A percentile compares a stretch with the other conserved stretches of the same genome.
These are phyloP conservation scores for Ctenodactylus gundi DNA, from an alignment of 2,113 vertebrate genomes.

Conservation along the genomic window DNA sequence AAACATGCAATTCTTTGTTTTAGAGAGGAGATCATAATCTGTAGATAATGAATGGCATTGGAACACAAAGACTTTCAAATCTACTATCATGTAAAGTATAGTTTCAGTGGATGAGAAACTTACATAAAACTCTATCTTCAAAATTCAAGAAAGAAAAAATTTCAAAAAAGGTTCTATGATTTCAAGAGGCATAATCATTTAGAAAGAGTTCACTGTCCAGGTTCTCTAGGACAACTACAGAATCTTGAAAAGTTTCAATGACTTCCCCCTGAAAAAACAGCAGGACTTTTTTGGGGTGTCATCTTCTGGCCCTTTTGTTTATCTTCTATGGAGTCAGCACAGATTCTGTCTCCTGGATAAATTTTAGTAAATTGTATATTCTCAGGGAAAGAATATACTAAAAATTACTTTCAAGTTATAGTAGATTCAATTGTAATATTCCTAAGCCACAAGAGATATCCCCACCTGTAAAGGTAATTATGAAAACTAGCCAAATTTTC, in stretches of 20 bases:
- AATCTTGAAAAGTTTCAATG: neutral
- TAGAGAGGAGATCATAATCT: neutral
- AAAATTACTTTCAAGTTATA: too few species aligned
- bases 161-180: too few species aligned
- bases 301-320: neutral
- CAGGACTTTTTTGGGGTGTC: neutral
- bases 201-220: neutral
- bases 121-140: neutral
- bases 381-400: neutral
- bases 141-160: neutral
- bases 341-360: neutral
- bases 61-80: neutral
- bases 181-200: neutral
- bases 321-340: neutral
- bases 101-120: neutral
- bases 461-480: neutral
- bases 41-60: neutral
- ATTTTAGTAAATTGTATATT: neutral
- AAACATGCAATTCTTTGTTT: neutral
- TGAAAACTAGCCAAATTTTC: neutral
- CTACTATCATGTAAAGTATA: neutral
- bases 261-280: neutral
- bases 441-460: neutral
- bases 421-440: neutral
- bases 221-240: neutral